phyloP scores from a whole-genome alignment of 2,113 vertebrate species.

The Misgurnus anguillicaudatus region DNA sequence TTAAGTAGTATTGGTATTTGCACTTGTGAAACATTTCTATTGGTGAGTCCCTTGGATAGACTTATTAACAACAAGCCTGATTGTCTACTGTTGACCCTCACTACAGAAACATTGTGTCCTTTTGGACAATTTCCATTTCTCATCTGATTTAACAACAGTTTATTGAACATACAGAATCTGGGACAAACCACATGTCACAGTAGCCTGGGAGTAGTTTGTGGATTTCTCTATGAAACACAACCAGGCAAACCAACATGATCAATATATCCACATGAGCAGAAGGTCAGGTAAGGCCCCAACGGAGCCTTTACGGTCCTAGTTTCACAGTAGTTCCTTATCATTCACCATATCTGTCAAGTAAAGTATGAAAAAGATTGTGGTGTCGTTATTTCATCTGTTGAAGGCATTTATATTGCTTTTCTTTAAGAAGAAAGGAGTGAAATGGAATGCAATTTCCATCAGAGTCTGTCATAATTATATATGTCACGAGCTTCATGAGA shows the following conservation, averaged over 20 bases:
- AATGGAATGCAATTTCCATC: background rate
- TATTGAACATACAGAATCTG: background rate
- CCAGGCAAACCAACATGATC: slow-evolving; percentile 21
- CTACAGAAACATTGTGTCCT: background rate
- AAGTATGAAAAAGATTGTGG: background rate
- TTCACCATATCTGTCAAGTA: slow-evolving; percentile 7
- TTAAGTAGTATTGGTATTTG: no score
- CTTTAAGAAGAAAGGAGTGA: background rate
- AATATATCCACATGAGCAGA: slow-evolving; percentile 32
- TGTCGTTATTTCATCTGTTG: background rate
- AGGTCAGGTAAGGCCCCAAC: background rate
- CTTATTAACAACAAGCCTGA: no score
- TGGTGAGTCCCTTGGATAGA: no score
- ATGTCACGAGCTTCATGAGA: slow-evolving; percentile 15
- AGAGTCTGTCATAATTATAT: slow-evolving; percentile 30
- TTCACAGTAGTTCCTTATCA: slow-evolving; percentile 38
- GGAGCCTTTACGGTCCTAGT: slow-evolving; percentile 11
- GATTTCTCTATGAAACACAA: background rate
- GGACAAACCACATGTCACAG: slow-evolving; percentile 5
- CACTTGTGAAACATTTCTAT: no score
- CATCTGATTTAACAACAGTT: background rate
- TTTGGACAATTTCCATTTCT: background rate
- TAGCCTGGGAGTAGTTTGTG: background rate
- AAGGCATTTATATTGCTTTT: slow-evolving; percentile 27
- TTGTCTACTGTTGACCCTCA: background rate